Evolutionary conservation across 2,888 invertebrate genomes (phyloP), one percentile per base, ranked within the genome.

Genomic region (Acanthosepion pharaonis): DNA sequence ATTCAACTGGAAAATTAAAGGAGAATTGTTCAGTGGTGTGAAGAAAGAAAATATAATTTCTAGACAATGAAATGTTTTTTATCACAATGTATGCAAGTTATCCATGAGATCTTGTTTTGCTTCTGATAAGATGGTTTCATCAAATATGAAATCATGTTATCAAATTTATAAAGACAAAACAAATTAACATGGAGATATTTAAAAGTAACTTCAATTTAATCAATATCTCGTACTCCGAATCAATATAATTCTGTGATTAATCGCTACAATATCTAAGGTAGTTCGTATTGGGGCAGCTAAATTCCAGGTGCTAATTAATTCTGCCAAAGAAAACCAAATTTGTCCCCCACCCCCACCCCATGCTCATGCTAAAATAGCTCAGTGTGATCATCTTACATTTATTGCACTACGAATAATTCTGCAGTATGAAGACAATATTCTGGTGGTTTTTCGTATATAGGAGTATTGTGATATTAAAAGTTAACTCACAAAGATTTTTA

Each of bases 331-430:
- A 78, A 78, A 78, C 78, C 78, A 78, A 78, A 78, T 78, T n/a
- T 78, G 33, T 33, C 59, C 78, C 78, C 78, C n/a, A 8, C 5
- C 28, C 78, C 25, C 91, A 15, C n/a, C 53, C 18, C n/a, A n/a
- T 93, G 51, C 93, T 93, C 93, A 93, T 93, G 93, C 93, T 93
- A 53, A 93, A 93, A 93, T 93, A 93, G 93, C 93, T 93, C 93
- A 93, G 53, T 93, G 53, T 53, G 53, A 93, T 93, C 93, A 53
- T 49, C 93, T 51, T 93, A n/a, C 93, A 93, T 93, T 93, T 49
- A 53, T 93, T 93, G 51, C 33, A 33, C 78, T 33, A 78, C n/a
- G 33, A 78, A 78, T 33, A 78, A 78, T 78, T 78, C n/a, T 78
- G 78, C 33, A 15, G 78, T 78, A 78, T 15, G 15, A n/a, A 78